Base-by-base conservation (phyloP, 2,797 vertebrate genomes). In the Coreius guichenoti region DNA sequence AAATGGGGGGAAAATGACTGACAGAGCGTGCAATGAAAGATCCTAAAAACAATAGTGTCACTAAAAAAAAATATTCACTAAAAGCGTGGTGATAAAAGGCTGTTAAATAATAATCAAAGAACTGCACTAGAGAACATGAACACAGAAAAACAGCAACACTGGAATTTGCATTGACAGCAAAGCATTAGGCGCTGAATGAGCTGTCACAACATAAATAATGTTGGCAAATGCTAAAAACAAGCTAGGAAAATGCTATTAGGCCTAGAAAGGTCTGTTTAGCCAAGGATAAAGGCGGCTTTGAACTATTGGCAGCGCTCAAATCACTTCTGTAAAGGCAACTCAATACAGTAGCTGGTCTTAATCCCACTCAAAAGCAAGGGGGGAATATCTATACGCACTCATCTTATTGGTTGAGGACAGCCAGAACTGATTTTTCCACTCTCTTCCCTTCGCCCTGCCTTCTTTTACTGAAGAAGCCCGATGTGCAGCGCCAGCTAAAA, bases 271-370 rank as follows among this genome's bases (percentile, higher is more conserved):
- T 85, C 83, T 67, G 47, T 77, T 56, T 83, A 68, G 73, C 21
- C 56, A 33, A 47, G 83, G 49, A 79, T 69, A 58, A 47, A 70
- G 51, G 11, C 2, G 58, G 84, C 88, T 82, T 84, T 88, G 80
- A 92, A 86, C 91, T 75, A 87, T 72, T 88, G 82, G 75, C 68
- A 90, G 77, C 56, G 65, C 69, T 89, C 90, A 70, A 86, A 84
- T 17, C 2, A 88, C 82, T 88, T 74, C 58, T 80, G 74, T 45
- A 86, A 82, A 81, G 82, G 87, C 84, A 74, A 88, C 89, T 86
- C 78, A 49, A 85, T 87, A 89, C 85, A 87, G 90, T 19, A 91
- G 78, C 76, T 84, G 88, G 80, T 78, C 81, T 86, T 82, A 85
- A 89, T 85, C 76, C 83, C 21, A 9, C 51, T 80, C 29, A 73